These are phyloP conservation scores for Pemphredon lugubris DNA, from an alignment of 2,888 invertebrate species.

Conservation along the genomic window DNA sequence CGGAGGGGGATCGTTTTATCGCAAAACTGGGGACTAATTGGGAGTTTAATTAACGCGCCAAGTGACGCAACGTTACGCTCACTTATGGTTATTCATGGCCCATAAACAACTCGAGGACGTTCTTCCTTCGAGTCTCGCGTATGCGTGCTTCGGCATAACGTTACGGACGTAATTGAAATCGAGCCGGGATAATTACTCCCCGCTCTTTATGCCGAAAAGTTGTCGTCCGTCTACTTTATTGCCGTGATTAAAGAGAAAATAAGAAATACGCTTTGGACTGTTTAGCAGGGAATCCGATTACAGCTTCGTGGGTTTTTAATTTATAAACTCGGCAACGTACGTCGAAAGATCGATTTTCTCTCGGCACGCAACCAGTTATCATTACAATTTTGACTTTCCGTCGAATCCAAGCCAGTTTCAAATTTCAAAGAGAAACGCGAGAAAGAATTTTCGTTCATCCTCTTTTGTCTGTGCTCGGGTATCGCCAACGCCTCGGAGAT, in stretches of 20 bases:
- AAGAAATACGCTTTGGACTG: background rate
- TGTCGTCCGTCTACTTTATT: background rate
- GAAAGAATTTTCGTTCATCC: no score
- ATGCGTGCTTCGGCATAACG: constrained; percentile 35
- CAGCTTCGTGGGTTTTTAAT: background rate
- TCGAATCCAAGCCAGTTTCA: no score
- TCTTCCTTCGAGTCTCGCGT: constrained; percentile 14
- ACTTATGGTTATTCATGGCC: constrained; percentile 41
- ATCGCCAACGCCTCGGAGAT: no score
- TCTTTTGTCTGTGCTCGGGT: no score
- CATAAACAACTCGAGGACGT: constrained; percentile 42
- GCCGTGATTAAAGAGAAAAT: background rate
- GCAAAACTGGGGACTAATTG: constrained; percentile 33
- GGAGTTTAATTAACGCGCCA: constrained; percentile 30
- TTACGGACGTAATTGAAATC: constrained; percentile 57
- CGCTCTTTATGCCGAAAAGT: background rate
- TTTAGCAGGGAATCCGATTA: background rate
- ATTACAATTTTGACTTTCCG: no score
- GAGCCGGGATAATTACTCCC: constrained; percentile 40
- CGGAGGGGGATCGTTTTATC: constrained; percentile 3
- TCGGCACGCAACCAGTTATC: background rate
- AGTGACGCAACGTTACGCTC: constrained; percentile 30
- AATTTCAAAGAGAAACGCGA: no score
- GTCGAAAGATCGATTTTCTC: no score
- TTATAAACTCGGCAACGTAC: background rate